Evolutionary conservation across 2,888 invertebrate species (phyloP), one percentile per base, ranked within the genome.

Genomic region (Orchesellides sinensis): DNA sequence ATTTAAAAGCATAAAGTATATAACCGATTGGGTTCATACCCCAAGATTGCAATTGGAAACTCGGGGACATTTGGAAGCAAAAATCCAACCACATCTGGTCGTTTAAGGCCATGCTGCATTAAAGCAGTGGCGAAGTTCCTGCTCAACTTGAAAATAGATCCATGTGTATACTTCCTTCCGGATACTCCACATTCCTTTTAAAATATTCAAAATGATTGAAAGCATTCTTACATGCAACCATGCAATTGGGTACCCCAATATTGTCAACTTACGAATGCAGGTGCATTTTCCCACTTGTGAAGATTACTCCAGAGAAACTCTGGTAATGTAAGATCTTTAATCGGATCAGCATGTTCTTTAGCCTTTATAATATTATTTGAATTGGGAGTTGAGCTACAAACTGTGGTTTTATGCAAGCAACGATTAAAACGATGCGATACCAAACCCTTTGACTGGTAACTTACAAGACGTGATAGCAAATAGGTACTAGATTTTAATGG

Each of bases 41-140:
- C 80, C 0, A 80, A 21, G 10, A 68, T 23, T 6, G 68, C 72
- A 19, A 88, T 68, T 3, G 87, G 72, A 66, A 84, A 88, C 40
- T 89, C 88, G 14, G 88, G 88, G 21, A 87, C 21, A 61, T 89
- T 89, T 56, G 87, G 88, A 12, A 86, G 69, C n/a, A 88, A 77
- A 8, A 89, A 54, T n/a, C 85, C 88, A 25, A 88, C 73, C 1
- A 89, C 87, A 66, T 89, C 85, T 29, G 54, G 61, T 6, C 83
- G 35, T 40, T 83, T 82, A 10, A 87, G 52, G 0, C 85, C 86
- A 14, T 74, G 75, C 73, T 88, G 80, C 21, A 83, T 66, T 0
- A 87, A 25, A 1, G 85, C 81, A 0, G 85, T 59, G 12, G 56
- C 85, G 61, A 90, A 87, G 79, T 78, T 87, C 52, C 88, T 84